Base-by-base conservation (phyloP, 2,888 invertebrate species). In the Augiades crinisus region DNA sequence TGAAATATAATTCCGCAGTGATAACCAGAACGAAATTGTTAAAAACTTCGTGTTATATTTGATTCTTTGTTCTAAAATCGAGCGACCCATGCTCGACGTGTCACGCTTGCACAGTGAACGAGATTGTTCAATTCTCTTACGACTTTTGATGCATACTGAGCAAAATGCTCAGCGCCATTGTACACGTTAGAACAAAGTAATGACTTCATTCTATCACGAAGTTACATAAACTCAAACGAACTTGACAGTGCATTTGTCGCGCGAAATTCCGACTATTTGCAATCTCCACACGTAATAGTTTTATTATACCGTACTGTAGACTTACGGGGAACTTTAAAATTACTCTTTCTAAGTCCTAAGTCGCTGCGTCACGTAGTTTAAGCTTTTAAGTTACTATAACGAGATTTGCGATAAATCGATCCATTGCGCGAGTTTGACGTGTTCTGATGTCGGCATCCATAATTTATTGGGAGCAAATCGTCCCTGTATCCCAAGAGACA, bases 31-130 rank as follows among this genome's bases (percentile, higher is more conserved):
- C 64, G 61, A 62, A 65, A 74, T 71, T 72, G 72, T 74, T 72
- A 62, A 69, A 78, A 72, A 66, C 67, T 69, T 63, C 64, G 60
- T 61, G 64, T 63, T 63, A 58, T 61, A 62, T 61, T 59, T 60
- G 53, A 50, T 56, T 60, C 67, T 70, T 77, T 76, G 74, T 80
- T 72, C 64, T 57, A 56, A 70, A 70, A 72, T 68, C 64, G 63
- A 59, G 60, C 59, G 61, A 61, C 62, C 43, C 52, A 51, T 41
- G 47, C 52, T 45, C 54, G 46, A 62, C 65, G 63, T 68, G 63
- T 58, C 49, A 47, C 52, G 51, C 56, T 47, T 40, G 53, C 38
- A 53, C 45, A 51, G 41, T 56, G 49, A 44, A 54, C 55, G 38
- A 60, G 53, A 61, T 55, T 59, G 53, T 49, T 60, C 54, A 60